phyloP scores from a whole-genome alignment of 2,797 vertebrate genomes.

The Neostethus bicornis region DNA sequence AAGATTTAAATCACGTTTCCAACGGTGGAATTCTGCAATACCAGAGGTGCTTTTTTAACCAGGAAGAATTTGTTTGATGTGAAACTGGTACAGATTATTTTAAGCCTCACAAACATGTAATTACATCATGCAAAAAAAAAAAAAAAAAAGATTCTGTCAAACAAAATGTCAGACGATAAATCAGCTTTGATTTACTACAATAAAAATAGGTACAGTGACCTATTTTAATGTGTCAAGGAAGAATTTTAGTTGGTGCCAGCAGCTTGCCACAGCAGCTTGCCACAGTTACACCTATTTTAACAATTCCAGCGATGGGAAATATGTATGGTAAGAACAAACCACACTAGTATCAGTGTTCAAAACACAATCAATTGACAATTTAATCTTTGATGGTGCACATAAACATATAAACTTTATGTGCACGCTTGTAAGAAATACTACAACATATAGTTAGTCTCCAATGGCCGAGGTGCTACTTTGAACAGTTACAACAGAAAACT shows the following conservation, averaged over 20 bases:
- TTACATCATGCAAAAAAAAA: not conserved
- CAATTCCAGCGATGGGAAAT: constrained; percentile 19
- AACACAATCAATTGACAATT: not conserved
- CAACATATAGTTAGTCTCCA: not conserved
- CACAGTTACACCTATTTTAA: not conserved
- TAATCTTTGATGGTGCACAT: not conserved
- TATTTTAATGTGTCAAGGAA: not conserved
- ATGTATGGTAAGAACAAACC: not conserved
- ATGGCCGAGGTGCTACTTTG: not conserved
- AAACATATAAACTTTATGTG: no score
- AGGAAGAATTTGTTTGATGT: not conserved
- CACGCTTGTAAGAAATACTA: not conserved
- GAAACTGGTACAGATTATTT: not conserved
- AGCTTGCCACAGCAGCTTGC: not conserved
- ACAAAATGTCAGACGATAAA: not conserved
- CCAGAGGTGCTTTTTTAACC: not conserved
- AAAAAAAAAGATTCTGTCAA: not conserved
- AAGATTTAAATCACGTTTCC: not conserved
- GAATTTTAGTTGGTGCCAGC: no score
- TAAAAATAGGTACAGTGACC: not conserved
- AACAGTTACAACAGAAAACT: no score
- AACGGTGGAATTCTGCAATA: not conserved
- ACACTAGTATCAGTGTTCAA: not conserved
- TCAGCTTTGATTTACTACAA: not conserved
- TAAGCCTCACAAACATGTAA: not conserved